A percentile compares a stretch with the other conserved stretches of the same genome.
Evolutionary conservation across 2,113 vertebrate species (phyloP).

Genomic region (Thamnophis sirtalis): DNA sequence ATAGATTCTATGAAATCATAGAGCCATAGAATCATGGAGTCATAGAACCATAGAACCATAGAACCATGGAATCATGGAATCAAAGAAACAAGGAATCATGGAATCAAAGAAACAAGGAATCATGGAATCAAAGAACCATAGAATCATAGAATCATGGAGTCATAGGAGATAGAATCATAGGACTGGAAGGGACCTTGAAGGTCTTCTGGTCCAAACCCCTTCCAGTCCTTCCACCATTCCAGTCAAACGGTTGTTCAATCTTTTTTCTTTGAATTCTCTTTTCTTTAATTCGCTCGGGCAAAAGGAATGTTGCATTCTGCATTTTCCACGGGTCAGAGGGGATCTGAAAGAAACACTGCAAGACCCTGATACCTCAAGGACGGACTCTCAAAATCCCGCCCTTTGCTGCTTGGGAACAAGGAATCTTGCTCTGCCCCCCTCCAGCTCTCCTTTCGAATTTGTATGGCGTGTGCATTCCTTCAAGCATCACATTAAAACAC

Average conservation of each 20-base stretch:
- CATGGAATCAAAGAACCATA: too few relatives aligned
- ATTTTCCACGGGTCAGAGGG: background rate
- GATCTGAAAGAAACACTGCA: slow-evolving; percentile 9
- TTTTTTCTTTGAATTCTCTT: background rate
- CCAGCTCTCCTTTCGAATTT: slow-evolving; percentile 24
- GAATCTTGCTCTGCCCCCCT: background rate
- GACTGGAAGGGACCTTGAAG: background rate
- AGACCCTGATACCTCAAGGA: background rate
- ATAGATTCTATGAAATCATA: too few relatives aligned
- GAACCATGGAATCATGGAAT: too few relatives aligned
- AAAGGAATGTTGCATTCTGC: background rate
- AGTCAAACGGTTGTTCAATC: background rate
- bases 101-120: too few relatives aligned
- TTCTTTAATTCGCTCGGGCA: background rate
- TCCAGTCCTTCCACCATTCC: background rate
- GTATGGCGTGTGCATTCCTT: slow-evolving; percentile 3
- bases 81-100: rapidly evolving
- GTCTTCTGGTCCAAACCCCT: background rate
- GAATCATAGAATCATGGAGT: too few relatives aligned
- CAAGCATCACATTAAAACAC: slow-evolving; percentile 27
- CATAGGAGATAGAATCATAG: background rate
- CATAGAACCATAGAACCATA: too few relatives aligned
- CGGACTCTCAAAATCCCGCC: background rate
- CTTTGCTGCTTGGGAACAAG: background rate
- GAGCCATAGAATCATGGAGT: background rate